phyloP scores from a whole-genome alignment of 2,113 vertebrate genomes.

The Zosterops hypoxanthus region DNA sequence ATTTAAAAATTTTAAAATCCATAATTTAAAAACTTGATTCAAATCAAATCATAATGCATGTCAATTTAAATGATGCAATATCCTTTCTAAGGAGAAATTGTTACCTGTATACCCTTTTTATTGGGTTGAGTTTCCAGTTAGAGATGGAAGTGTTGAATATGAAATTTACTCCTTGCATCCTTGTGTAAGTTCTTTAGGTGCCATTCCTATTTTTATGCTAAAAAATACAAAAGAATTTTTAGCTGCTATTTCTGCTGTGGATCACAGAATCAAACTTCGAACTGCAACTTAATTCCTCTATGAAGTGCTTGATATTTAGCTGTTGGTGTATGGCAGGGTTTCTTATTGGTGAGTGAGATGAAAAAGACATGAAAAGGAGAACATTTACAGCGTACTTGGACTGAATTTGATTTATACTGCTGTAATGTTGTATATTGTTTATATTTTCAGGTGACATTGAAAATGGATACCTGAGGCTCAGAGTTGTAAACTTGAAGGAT shows the following conservation, averaged over 20 bases:
- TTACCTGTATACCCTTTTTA: not conserved
- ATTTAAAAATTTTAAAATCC: not conserved
- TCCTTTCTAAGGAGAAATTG: not conserved
- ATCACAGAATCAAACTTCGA: not conserved
- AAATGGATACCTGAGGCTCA: constrained; percentile 72
- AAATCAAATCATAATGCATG: not conserved
- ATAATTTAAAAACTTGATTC: not conserved
- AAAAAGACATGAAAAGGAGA: not conserved
- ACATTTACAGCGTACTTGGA: not conserved
- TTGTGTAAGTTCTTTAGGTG: not conserved
- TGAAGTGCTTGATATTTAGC: not conserved
- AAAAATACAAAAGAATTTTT: not conserved
- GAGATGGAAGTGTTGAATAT: not conserved
- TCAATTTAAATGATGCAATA: not conserved
- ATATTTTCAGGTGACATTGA: constrained; percentile 71
- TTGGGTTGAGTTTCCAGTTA: not conserved
- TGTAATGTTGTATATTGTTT: not conserved
- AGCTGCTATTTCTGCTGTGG: not conserved
- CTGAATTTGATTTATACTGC: not conserved
- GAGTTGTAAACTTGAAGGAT: constrained; percentile 66
- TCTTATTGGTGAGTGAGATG: not conserved
- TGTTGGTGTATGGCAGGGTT: not conserved
- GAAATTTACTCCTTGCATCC: not conserved
- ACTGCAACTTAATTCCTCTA: not conserved
- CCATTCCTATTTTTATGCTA: not conserved